phyloP scores from a whole-genome alignment of 2,113 vertebrate species.

The Ictalurus punctatus region DNA sequence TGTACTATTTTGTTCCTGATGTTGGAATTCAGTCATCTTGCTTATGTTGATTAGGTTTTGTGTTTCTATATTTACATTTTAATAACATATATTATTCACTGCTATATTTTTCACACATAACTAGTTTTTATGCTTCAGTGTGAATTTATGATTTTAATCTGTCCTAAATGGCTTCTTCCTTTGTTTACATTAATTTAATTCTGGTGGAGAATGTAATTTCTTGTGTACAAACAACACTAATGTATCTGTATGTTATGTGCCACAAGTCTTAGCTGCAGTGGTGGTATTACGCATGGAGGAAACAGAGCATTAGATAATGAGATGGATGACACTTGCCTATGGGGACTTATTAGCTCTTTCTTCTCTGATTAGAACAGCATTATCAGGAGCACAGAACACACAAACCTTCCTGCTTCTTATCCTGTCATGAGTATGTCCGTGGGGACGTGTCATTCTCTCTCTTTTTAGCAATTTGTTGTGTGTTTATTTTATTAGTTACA shows the following conservation, averaged over 20 bases:
- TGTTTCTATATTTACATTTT: background rate
- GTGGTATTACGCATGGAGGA: slow-evolving; percentile 16
- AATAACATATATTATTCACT: slow-evolving; percentile 3
- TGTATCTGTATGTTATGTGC: slow-evolving; percentile 13
- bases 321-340: slow-evolving; percentile 38
- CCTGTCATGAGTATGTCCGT: slow-evolving; percentile 25
- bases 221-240: slow-evolving; percentile 4
- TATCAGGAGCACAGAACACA: slow-evolving; percentile 32
- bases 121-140: background rate
- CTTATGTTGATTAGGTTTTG: background rate
- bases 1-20: background rate
- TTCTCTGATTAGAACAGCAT: slow-evolving; percentile 25
- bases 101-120: slow-evolving; percentile 15
- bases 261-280: slow-evolving; percentile 1
- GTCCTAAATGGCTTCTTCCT: background rate
- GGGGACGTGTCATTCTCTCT: background rate
- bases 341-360: slow-evolving; percentile 32
- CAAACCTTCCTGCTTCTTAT: slow-evolving; percentile 26
- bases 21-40: background rate
- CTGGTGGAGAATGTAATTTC: slow-evolving; percentile 3
- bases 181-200: slow-evolving; percentile 21
- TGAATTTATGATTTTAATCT: slow-evolving; percentile 22
- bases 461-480: background rate
- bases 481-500: slow-evolving; percentile 16
- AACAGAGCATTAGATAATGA: slow-evolving; percentile 27